phyloP scores from a whole-genome alignment of 2,797 vertebrate species.

The Parauchenoglanis ngamensis region DNA sequence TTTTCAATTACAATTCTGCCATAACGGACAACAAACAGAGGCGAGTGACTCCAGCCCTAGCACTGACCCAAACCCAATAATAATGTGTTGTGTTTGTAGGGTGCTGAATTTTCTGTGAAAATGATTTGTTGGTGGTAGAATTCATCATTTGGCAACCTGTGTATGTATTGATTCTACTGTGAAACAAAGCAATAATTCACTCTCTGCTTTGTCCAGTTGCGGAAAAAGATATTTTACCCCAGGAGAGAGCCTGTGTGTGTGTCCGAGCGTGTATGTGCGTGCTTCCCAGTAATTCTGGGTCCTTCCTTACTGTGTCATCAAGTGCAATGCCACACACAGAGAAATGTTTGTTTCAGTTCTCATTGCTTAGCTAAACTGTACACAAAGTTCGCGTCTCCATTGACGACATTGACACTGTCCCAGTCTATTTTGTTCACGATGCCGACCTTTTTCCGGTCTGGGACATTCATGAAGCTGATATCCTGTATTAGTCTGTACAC shows the following conservation, averaged over 20 bases:
- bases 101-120: not conserved
- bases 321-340: not conserved
- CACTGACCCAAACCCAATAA: not conserved
- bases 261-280: not conserved
- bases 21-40: not conserved
- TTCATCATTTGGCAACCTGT: constrained; percentile 19
- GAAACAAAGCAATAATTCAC: constrained; percentile 41
- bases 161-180: constrained; percentile 31
- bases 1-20: not conserved
- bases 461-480: not conserved
- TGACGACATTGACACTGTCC: not conserved
- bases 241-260: constrained; percentile 16
- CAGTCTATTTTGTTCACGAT: not conserved
- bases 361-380: not conserved
- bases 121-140: constrained; percentile 8
- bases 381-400: not conserved
- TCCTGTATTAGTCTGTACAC: not conserved
- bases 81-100: not conserved
- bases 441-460: not conserved
- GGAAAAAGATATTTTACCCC: constrained; percentile 35
- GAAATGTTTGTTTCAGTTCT: not conserved
- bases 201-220: constrained; percentile 28
- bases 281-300: not conserved
- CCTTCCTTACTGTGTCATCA: not conserved
- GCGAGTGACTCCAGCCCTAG: not conserved